A percentile compares a stretch with the other conserved stretches of the same genome.
Evolutionary conservation across 2,888 invertebrate species (phyloP).

Genomic region (Desoria tigrina): DNA sequence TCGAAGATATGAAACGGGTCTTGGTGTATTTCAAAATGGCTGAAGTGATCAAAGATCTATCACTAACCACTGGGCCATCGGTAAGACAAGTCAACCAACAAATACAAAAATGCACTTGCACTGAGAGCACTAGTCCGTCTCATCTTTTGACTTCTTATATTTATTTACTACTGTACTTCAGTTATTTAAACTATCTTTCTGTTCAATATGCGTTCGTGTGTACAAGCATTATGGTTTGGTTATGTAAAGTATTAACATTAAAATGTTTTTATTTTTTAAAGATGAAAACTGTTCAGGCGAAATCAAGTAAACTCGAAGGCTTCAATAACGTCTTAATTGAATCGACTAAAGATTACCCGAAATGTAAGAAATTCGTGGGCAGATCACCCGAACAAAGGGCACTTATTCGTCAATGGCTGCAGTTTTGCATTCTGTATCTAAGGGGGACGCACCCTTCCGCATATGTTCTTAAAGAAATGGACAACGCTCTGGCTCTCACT

Average conservation of each 20-base stretch:
- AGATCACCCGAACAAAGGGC: slow-evolving; percentile 30
- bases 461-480: slow-evolving; percentile 29
- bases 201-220: too few relatives aligned
- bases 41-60: slow-evolving; percentile 18
- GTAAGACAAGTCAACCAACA: slow-evolving; percentile 1
- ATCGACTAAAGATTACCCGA: slow-evolving; percentile 17
- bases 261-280: not conserved
- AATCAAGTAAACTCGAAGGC: slow-evolving; percentile 29
- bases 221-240: too few relatives aligned
- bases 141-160: not conserved
- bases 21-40: slow-evolving; percentile 22
- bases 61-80: slow-evolving; percentile 24
- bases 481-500: slow-evolving; percentile 22
- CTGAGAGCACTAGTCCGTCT: too few relatives aligned
- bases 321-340: slow-evolving; percentile 32
- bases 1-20: slow-evolving; percentile 29
- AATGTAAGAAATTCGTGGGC: slow-evolving; percentile 27
- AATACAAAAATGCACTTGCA: too few relatives aligned
- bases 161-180: not conserved
- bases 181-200: too few relatives aligned
- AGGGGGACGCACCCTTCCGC: slow-evolving; percentile 12
- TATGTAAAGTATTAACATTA: not conserved
- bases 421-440: slow-evolving; percentile 27
- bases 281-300: slow-evolving; percentile 33
- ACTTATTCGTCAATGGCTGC: slow-evolving; percentile 38